Conservation (phyloP, 2,888 invertebrate species). For the Pachliopta kotzebuea region DNA sequence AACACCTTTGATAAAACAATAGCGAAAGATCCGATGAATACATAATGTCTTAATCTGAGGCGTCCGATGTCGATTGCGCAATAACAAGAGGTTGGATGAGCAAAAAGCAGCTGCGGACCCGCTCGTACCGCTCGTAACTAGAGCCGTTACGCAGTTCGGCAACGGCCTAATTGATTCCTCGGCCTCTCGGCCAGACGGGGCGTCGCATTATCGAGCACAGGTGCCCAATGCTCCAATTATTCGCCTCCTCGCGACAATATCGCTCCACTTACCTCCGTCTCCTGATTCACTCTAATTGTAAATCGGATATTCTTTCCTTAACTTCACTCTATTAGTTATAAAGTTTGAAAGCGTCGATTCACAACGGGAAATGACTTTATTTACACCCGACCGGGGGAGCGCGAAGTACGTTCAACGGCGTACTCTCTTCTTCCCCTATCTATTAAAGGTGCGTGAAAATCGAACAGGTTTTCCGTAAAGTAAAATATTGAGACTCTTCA, state of each 20-base stretch:
- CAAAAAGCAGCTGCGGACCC: constrained; percentile 76
- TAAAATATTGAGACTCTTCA: constrained; percentile 69
- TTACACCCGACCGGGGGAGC: constrained; percentile 54
- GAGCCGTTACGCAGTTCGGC: constrained; percentile 76
- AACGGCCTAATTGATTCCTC: constrained; percentile 78
- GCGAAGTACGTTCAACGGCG: constrained; percentile 47
- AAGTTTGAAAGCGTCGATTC: constrained; percentile 56
- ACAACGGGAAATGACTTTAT: constrained; percentile 68
- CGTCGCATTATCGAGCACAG: constrained; percentile 77
- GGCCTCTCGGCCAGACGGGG: constrained; percentile 75
- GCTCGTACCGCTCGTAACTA: constrained; percentile 74
- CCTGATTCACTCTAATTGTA: constrained; percentile 67
- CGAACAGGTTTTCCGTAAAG: constrained; percentile 59
- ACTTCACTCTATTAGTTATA: constrained; percentile 69
- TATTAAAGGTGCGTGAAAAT: constrained; percentile 66
- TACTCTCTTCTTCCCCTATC: constrained; percentile 38
- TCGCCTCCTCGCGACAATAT: constrained; percentile 66
- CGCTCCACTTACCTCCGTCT: constrained; percentile 59
- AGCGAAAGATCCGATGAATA: constrained; percentile 63
- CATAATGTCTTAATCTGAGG: constrained; percentile 71
- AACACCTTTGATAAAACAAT: constrained; percentile 50
- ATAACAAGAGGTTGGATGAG: constrained; percentile 75
- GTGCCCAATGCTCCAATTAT: constrained; percentile 68
- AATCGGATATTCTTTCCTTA: constrained; percentile 70
- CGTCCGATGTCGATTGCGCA: constrained; percentile 71